Evolutionary conservation across 2,797 vertebrate species (phyloP).

Genomic region (Scomberomorus guttatus): DNA sequence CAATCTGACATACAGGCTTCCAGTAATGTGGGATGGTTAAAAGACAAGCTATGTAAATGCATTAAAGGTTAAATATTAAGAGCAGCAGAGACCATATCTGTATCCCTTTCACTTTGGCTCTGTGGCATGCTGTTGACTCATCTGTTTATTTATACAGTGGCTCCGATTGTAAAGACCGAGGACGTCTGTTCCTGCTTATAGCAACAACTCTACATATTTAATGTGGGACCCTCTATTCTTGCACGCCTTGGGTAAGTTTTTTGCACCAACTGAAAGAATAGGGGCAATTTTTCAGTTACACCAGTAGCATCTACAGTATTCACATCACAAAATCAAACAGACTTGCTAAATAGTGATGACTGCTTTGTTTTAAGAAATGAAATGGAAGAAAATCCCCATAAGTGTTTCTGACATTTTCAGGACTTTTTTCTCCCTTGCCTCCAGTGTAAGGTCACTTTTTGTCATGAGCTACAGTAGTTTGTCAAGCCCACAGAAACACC

Average conservation of each 20-base stretch:
- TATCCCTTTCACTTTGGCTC: slow-evolving; percentile 48
- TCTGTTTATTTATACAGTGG: slow-evolving; percentile 67
- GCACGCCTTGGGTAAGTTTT: slow-evolving; percentile 26
- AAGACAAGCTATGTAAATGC: slow-evolving; percentile 52
- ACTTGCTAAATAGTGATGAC: slow-evolving; percentile 30
- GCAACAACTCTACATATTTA: slow-evolving; percentile 71
- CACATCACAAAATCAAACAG: slow-evolving; percentile 31
- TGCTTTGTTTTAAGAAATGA: slow-evolving; percentile 46
- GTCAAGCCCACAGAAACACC: slow-evolving; percentile 53
- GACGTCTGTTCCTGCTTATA: slow-evolving; percentile 62
- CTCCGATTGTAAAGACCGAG: slow-evolving; percentile 55
- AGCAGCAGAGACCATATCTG: slow-evolving; percentile 37
- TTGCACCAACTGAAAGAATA: slow-evolving; percentile 48
- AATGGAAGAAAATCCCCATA: slow-evolving; percentile 9
- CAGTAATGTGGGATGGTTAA: slow-evolving; percentile 51
- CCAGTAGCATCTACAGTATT: slow-evolving; percentile 32
- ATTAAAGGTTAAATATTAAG: slow-evolving; percentile 69
- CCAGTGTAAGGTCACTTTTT: slow-evolving; percentile 42
- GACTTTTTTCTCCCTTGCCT: not conserved
- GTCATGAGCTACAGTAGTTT: slow-evolving; percentile 31
- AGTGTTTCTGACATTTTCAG: slow-evolving; percentile 8
- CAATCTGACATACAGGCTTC: slow-evolving; percentile 36
- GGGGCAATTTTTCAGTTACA: slow-evolving; percentile 46
- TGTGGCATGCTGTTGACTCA: slow-evolving; percentile 40
- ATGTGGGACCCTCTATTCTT: slow-evolving; percentile 52